A percentile compares a stretch with the other conserved stretches of the same genome.
phyloP scores from a whole-genome alignment of 2,113 vertebrate species.

The Kryptolebias marmoratus region DNA sequence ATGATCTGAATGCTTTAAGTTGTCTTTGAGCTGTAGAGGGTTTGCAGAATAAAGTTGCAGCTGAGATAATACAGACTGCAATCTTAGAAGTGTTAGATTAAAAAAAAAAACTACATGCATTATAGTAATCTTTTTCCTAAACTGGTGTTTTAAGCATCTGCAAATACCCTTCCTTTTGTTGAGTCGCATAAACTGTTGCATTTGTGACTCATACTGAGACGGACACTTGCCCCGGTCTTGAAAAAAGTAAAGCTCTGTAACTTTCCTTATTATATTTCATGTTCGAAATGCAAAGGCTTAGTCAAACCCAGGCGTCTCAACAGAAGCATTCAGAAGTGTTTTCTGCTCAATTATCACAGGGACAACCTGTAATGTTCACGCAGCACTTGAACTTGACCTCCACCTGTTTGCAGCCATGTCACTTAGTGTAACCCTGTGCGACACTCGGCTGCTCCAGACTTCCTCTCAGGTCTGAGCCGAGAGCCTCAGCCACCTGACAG shows the following conservation, averaged over 20 bases:
- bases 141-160: background rate
- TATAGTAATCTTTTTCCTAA: background rate
- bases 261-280: background rate
- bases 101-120: background rate
- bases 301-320: slow-evolving; percentile 15
- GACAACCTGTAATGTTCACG: slow-evolving; percentile 12
- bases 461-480: slow-evolving; percentile 35
- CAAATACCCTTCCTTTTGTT: background rate
- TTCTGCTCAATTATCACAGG: slow-evolving; percentile 9
- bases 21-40: too few relatives aligned
- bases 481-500: slow-evolving; percentile 37
- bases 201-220: background rate
- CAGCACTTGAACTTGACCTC: slow-evolving; percentile 29
- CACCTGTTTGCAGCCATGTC: background rate
- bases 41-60: background rate
- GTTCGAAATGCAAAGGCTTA: slow-evolving; percentile 19
- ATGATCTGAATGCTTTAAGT: background rate
- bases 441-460: slow-evolving; percentile 12
- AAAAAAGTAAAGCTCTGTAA: background rate
- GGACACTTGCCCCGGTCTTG: background rate
- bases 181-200: background rate
- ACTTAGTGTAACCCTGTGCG: background rate
- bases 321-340: background rate
- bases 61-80: background rate
- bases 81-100: background rate